Conservation (phyloP, 2,888 invertebrate genomes). For the Nesidiocoris tenuis region DNA sequence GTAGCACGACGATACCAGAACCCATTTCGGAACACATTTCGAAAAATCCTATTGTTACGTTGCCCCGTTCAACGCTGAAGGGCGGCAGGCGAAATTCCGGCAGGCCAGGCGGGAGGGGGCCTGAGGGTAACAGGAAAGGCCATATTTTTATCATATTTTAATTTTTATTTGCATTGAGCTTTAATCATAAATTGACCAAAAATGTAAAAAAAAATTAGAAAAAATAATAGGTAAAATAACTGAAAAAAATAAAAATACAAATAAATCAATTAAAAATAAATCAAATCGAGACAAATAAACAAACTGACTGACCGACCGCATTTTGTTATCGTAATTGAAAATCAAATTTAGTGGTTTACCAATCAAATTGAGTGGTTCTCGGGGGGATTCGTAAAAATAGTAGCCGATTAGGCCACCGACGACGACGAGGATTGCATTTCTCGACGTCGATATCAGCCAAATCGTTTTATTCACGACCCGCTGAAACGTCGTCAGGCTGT, state of each 20-base stretch:
- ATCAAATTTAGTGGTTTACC: slow-evolving; percentile 56
- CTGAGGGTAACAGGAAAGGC: no score
- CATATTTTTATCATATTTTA: no score
- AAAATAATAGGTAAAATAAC: no score
- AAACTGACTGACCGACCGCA: no score
- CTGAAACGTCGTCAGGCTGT: slow-evolving; percentile 59
- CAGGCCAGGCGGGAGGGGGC: slow-evolving; percentile 73
- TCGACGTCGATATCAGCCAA: slow-evolving; percentile 76
- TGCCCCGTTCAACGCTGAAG: slow-evolving; percentile 64
- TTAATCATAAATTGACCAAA: no score
- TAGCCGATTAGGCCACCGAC: slow-evolving; percentile 70
- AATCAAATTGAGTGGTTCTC: slow-evolving; percentile 68
- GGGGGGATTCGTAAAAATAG: slow-evolving; percentile 58
- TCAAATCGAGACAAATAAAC: neutral
- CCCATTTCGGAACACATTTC: slow-evolving; percentile 79
- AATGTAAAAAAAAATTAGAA: no score
- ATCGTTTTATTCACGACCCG: slow-evolving; percentile 63
- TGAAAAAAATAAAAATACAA: no score
- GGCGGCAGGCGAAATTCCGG: slow-evolving; percentile 67
- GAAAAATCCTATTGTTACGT: slow-evolving; percentile 62
- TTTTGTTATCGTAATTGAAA: neutral
- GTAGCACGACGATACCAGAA: slow-evolving; percentile 80
- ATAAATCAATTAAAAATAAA: neutral
- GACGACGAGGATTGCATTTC: slow-evolving; percentile 83
- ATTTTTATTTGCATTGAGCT: no score